Evolutionary conservation across 2,888 invertebrate species (phyloP).

Genomic region (Hemithea aestivaria): DNA sequence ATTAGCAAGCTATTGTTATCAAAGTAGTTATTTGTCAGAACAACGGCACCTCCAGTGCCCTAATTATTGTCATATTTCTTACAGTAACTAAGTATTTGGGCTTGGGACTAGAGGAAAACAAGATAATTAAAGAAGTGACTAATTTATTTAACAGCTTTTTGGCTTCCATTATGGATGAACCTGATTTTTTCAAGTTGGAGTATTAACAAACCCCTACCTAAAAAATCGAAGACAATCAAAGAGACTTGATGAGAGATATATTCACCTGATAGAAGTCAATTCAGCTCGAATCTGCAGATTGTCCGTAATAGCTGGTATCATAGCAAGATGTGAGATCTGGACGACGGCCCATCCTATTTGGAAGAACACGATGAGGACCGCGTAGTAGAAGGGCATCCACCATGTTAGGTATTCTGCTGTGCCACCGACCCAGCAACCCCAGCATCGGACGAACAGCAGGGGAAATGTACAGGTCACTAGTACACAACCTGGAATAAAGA

Average conservation of each 20-base stretch:
- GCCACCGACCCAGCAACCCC: constrained; percentile 70
- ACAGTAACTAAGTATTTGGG: too few relatives aligned
- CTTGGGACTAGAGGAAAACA: too few relatives aligned
- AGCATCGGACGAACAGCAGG: constrained; percentile 86
- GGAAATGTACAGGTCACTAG: constrained; percentile 87
- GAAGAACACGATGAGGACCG: constrained; percentile 83
- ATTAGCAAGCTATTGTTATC: too few relatives aligned
- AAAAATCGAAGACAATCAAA: too few relatives aligned
- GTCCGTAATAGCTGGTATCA: constrained; percentile 90
- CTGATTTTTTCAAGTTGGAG: too few relatives aligned
- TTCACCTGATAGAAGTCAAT: constrained; percentile 88
- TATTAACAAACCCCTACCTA: too few relatives aligned
- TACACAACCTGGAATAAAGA: constrained; percentile 73
- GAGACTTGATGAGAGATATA: too few relatives aligned
- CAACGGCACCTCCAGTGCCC: too few relatives aligned
- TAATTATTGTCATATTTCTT: too few relatives aligned
- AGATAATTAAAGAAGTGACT: too few relatives aligned
- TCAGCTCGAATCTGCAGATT: constrained; percentile 85
- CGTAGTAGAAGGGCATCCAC: constrained; percentile 79
- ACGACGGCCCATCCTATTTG: constrained; percentile 97
- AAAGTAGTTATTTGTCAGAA: not conserved
- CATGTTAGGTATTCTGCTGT: constrained; percentile 56
- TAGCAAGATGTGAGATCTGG: constrained; percentile 94
- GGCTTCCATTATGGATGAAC: too few relatives aligned
- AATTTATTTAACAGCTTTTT: too few relatives aligned